Evolutionary conservation across 2,113 vertebrate species (phyloP), one percentile per base, ranked within the genome.

Genomic region (Microcebus lehilahytsara): DNA sequence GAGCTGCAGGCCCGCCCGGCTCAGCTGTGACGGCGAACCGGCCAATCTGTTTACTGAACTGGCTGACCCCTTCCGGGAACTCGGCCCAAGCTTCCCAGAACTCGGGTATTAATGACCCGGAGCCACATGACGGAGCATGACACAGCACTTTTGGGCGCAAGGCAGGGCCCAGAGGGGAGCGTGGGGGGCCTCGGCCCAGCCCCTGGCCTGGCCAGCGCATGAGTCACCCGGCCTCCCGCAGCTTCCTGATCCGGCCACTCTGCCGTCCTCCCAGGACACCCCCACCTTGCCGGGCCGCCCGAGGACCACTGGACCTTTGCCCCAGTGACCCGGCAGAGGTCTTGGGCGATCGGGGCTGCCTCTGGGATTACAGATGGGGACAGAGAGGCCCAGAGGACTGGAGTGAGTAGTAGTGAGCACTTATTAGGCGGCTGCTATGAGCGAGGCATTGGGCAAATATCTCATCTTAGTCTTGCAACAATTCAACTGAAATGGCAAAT

Each of bases 21-120:
- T 91, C 71, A 40, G 95, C 89, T 62, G 85, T 94, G 97, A 91
- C 72, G 75, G 80, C 53, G 93, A 95, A 98, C 98, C 98, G 98
- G 95, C 95, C 97, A 99, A 98, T 98, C 98, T 99, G 99, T 99
- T 99, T 99, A 99, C 98, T 98, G 99, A 99, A 99, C 99, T 98
- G 96, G 96, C 97, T 99, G 98, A 99, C 98, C 98, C 97, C 98
- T 98, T 98, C 99, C 98, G 98, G 98, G 99, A 99, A 99, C 99
- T 98, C 98, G 67, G 98, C 97, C 97, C 97, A 95, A 98, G 98
- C 98, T 99, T 99, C 99, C 99, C 99, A 99, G 99, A 99, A 99
- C 75, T 98, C 49, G 96, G 98, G 98, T 98, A 99, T 99, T 98
- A 99, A 98, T 99, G 99, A 99, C 98, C 49, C 97, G 51, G 95